These are phyloP conservation scores for Nipponacmea schrenckii DNA, from an alignment of 2,888 invertebrate genomes.

Conservation along the genomic window DNA sequence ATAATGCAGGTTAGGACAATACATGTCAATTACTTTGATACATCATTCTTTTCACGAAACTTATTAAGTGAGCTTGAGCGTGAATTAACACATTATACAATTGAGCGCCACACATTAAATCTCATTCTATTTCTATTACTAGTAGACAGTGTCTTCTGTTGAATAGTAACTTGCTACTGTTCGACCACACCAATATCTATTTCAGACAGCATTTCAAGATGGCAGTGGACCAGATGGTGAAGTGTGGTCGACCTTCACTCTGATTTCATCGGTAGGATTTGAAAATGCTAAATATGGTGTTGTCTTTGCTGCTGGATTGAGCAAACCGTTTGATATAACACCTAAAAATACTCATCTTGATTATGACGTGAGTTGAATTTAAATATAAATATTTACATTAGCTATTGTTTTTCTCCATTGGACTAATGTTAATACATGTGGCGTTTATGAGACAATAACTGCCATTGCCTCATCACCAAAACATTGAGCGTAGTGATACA, in stretches of 20 bases:
- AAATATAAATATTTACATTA: too few species aligned
- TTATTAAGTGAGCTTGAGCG: background rate
- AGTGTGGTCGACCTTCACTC: slow-evolving; percentile 54
- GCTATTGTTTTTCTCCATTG: too few species aligned
- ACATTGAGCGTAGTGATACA: too few species aligned
- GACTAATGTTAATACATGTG: too few species aligned
- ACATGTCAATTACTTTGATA: background rate
- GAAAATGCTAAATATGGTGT: slow-evolving; percentile 21
- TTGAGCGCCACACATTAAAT: too few species aligned
- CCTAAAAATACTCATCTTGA: slow-evolving; percentile 11
- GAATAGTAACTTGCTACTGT: too few species aligned
- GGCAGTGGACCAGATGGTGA: slow-evolving; percentile 49
- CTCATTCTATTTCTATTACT: too few species aligned
- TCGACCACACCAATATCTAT: too few species aligned
- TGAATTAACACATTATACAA: too few species aligned
- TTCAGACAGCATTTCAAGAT: slow-evolving; percentile 44
- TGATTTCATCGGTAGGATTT: slow-evolving; percentile 28
- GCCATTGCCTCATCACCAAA: too few species aligned
- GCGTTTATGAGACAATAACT: too few species aligned
- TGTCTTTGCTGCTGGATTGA: slow-evolving; percentile 21
- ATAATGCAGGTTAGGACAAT: slow-evolving; percentile 36
- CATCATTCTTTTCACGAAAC: background rate
- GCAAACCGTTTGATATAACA: slow-evolving; percentile 16
- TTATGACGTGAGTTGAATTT: background rate
- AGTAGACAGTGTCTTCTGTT: too few species aligned